These are phyloP conservation scores for Zoanthus solanderi DNA, from an alignment of 92 coral and sea anemone genomes.

Conservation along the genomic window DNA sequence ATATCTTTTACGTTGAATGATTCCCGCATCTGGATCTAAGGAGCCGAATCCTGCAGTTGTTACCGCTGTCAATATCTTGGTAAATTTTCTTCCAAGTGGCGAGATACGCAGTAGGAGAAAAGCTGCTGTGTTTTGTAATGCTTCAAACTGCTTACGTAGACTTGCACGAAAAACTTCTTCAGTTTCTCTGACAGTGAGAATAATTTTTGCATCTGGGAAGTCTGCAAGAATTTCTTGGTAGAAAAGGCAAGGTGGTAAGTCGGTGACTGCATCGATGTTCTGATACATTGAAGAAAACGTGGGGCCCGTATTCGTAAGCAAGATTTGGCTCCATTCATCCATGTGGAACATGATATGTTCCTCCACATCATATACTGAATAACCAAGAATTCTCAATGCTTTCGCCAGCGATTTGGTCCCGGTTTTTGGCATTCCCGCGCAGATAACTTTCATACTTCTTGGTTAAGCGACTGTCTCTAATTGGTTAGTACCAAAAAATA, in stretches of 20 bases:
- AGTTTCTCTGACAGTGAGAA: conserved; percentile 14
- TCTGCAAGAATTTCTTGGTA: conserved; percentile 37
- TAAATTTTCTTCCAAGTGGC: conserved; percentile 40
- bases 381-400: conserved; percentile 42
- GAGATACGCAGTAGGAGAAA: conserved; percentile 19
- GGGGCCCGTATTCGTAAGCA: conserved; percentile 14
- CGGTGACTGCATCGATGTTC: conserved; percentile 22
- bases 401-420: conserved; percentile 40
- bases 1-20: conserved; percentile 30
- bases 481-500: too few relatives aligned
- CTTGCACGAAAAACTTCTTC: conserved; percentile 34
- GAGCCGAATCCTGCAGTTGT: conserved; percentile 27
- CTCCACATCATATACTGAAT: conserved; percentile 25
- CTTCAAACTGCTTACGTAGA: conserved; percentile 30
- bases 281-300: conserved; percentile 26
- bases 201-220: conserved; percentile 36
- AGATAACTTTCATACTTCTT: conserved; percentile 29
- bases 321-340: conserved; percentile 36
- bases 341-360: conserved; percentile 38
- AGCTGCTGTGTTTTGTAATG: conserved; percentile 27
- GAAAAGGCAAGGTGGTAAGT: conserved; percentile 37
- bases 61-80: conserved; percentile 25
- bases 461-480: neutral
- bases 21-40: conserved; percentile 22
- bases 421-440: conserved; percentile 43